Evolutionary conservation across 2,888 invertebrate species (phyloP).

Genomic region (Acanthosepion lycidas): DNA sequence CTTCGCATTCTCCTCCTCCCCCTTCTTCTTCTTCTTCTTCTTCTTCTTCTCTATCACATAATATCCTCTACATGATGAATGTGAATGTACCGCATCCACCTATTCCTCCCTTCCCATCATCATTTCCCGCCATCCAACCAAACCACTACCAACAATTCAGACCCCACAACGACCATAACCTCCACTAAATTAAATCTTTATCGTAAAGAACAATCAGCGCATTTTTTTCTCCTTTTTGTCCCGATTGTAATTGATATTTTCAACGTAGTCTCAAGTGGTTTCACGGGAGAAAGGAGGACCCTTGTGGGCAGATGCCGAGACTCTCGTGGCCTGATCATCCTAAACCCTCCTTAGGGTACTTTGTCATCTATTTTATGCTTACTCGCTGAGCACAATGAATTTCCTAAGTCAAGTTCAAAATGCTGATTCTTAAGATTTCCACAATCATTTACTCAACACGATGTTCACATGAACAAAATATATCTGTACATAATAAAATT

Average conservation of each 20-base stretch:
- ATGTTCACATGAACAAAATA: too few relatives aligned
- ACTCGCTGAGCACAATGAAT: background rate
- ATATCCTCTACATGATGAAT: background rate
- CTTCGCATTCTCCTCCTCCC: background rate
- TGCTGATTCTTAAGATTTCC: background rate
- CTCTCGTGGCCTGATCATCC: background rate
- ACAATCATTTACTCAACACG: background rate
- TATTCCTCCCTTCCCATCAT: background rate
- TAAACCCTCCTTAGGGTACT: background rate
- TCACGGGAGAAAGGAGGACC: background rate
- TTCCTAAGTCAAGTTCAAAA: background rate
- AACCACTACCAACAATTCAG: background rate
- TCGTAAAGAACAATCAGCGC: conserved; percentile 4
- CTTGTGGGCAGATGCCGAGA: background rate
- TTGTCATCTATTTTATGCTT: background rate
- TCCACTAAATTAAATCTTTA: background rate
- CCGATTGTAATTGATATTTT: background rate
- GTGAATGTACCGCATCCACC: background rate
- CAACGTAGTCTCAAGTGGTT: background rate
- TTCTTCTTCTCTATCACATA: background rate
- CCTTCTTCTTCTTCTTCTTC: too few relatives aligned
- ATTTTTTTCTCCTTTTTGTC: background rate
- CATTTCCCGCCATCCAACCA: background rate
- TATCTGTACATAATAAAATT: too few relatives aligned
- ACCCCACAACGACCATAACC: background rate